Percentiles rank a stretch among this genome's conserved stretches.
These are phyloP conservation scores for Drosophila paulistorum DNA, from an alignment of 1,140 invertebrate genomes.

Conservation along the genomic window DNA sequence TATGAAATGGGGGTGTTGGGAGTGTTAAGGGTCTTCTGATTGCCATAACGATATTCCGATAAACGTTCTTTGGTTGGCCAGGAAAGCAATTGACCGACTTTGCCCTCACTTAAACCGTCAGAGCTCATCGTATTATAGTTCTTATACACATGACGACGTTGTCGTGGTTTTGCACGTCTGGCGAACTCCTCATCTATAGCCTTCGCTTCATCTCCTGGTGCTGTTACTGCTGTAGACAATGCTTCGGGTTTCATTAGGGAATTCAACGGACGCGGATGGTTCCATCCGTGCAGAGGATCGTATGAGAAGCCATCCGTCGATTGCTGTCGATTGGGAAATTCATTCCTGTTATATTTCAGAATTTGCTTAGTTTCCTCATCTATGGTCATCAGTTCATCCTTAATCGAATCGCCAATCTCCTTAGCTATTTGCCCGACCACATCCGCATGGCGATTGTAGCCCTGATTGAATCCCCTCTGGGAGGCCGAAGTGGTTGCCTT, in stretches of 20 bases:
- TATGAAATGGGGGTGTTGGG: too few species aligned
- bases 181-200: not conserved
- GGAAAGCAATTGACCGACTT: not conserved
- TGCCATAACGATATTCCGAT: not conserved
- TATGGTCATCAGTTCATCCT: slow-evolving; percentile 53
- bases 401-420: slow-evolving; percentile 58
- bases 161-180: not conserved
- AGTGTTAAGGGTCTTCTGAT: too few species aligned
- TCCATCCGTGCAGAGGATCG: slow-evolving; percentile 55
- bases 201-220: too few species aligned
- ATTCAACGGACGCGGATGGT: slow-evolving; percentile 27
- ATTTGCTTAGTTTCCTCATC: slow-evolving; percentile 34
- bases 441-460: not conserved
- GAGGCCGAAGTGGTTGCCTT: slow-evolving; percentile 23
- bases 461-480: slow-evolving; percentile 39
- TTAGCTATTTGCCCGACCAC: slow-evolving; percentile 18
- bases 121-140: not conserved
- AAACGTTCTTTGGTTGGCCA: not conserved
- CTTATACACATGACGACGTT: not conserved
- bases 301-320: not conserved
- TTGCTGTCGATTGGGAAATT: not conserved
- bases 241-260: not conserved
- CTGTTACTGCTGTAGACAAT: too few species aligned
- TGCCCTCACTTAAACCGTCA: not conserved
- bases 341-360: slow-evolving; percentile 23